A percentile compares a stretch with the other conserved stretches of the same genome.
Evolutionary conservation across 1,140 invertebrate species (phyloP).

Genomic region (Catajapyx aquilonaris): DNA sequence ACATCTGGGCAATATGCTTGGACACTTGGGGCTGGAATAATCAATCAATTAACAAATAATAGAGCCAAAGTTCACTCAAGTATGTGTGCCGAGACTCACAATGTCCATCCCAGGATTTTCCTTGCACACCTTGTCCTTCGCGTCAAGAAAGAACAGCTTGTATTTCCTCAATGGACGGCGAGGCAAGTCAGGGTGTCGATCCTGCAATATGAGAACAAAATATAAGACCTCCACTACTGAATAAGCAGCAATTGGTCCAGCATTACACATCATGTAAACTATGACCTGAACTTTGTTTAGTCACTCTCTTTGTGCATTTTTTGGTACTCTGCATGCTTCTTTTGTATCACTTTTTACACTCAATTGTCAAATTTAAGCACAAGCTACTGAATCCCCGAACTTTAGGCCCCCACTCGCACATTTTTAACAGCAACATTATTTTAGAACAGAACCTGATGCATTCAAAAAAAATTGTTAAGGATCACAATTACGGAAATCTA

Average conservation of each 20-base stretch:
- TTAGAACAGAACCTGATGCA: no score
- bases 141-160: constrained; percentile 24
- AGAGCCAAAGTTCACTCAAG: no score
- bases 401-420: no score
- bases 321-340: background rate
- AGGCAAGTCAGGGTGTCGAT: constrained; percentile 26
- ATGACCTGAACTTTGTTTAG: background rate
- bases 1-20: constrained; percentile 23
- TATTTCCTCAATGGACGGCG: constrained; percentile 24
- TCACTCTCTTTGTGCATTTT: constrained; percentile 2
- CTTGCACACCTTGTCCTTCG: constrained; percentile 20
- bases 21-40: constrained; percentile 19
- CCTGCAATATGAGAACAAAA: constrained; percentile 12
- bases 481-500: no score
- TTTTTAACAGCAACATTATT: no score
- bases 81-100: constrained; percentile 10
- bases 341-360: background rate
- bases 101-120: constrained; percentile 23
- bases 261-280: background rate
- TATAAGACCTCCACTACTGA: no score
- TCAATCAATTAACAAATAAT: no score
- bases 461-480: no score
- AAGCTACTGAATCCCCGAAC: no score
- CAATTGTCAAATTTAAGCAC: background rate
- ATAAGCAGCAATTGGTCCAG: background rate